A percentile compares a stretch with the other conserved stretches of the same genome.
Conservation (phyloP, 2,888 invertebrate genomes). For the Brachypalpus laphriformis region DNA sequence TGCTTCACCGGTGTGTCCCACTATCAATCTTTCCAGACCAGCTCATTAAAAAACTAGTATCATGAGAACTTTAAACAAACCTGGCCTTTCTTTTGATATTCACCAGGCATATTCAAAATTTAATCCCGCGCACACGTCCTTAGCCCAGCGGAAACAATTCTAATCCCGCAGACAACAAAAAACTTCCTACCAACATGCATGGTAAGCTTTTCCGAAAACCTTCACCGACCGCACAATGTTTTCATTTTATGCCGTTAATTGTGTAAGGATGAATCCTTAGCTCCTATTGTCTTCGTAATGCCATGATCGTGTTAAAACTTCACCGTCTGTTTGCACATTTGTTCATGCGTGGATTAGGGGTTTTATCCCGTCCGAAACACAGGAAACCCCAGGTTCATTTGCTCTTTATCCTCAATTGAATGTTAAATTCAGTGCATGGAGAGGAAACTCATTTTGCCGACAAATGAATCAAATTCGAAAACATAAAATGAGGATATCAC, state of each 20-base stretch:
- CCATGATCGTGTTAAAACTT: slow-evolving; percentile 73
- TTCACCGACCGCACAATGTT: background rate
- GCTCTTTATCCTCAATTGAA: slow-evolving; percentile 67
- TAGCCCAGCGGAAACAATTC: slow-evolving; percentile 41
- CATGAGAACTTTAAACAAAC: slow-evolving; percentile 59
- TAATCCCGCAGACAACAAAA: slow-evolving; percentile 36
- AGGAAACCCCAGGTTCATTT: slow-evolving; percentile 67
- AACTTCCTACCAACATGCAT: slow-evolving; percentile 25
- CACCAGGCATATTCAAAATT: slow-evolving; percentile 9
- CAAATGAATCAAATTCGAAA: slow-evolving; percentile 26
- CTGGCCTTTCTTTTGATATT: background rate
- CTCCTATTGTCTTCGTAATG: slow-evolving; percentile 67
- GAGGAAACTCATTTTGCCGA: slow-evolving; percentile 34
- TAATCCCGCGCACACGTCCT: slow-evolving; percentile 53
- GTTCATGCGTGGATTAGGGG: slow-evolving; percentile 74
- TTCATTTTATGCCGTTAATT: slow-evolving; percentile 54
- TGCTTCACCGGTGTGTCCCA: too few relatives aligned
- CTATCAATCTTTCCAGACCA: too few relatives aligned
- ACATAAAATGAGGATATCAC: slow-evolving; percentile 22
- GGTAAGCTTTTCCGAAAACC: slow-evolving; percentile 27
- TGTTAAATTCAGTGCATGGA: slow-evolving; percentile 46
- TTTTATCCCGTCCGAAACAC: slow-evolving; percentile 67
- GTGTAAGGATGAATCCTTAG: slow-evolving; percentile 48
- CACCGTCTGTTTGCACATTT: slow-evolving; percentile 73
- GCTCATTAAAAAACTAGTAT: background rate